A percentile compares a stretch with the other conserved stretches of the same genome.
Conservation (phyloP, 2,888 invertebrate species). For the Dicycla oo region DNA sequence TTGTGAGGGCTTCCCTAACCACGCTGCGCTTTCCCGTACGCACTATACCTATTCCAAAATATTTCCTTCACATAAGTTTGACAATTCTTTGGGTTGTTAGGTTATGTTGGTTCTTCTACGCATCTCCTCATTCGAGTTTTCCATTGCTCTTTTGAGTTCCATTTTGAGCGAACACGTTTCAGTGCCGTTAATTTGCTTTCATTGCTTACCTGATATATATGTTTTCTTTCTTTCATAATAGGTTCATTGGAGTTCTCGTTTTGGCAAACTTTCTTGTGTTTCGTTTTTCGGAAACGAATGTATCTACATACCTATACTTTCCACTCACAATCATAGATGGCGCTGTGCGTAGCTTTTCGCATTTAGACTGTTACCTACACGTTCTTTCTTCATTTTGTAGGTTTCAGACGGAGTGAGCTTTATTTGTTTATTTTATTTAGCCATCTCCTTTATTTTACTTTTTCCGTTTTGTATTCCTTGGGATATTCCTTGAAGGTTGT, state of each 20-base stretch:
- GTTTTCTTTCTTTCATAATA: not conserved
- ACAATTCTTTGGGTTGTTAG: not conserved
- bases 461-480: not conserved
- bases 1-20: not conserved
- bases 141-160: not conserved
- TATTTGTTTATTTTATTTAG: not conserved
- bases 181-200: not conserved
- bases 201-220: not conserved
- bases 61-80: too few relatives aligned
- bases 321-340: constrained; percentile 35
- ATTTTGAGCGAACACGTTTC: not conserved
- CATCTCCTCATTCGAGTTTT: not conserved
- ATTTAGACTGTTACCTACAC: not conserved
- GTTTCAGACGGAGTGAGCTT: not conserved
- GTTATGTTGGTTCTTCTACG: not conserved
- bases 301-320: not conserved
- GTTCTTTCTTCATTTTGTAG: not conserved
- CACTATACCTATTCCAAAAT: too few relatives aligned
- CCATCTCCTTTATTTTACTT: not conserved
- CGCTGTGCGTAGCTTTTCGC: constrained; percentile 31
- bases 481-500: too few relatives aligned
- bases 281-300: not conserved
- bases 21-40: not conserved
- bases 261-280: not conserved
- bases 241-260: too few relatives aligned